Evolutionary conservation across 2,888 invertebrate genomes (phyloP), one percentile per base, ranked within the genome.

Genomic region (Drosophila monieri): DNA sequence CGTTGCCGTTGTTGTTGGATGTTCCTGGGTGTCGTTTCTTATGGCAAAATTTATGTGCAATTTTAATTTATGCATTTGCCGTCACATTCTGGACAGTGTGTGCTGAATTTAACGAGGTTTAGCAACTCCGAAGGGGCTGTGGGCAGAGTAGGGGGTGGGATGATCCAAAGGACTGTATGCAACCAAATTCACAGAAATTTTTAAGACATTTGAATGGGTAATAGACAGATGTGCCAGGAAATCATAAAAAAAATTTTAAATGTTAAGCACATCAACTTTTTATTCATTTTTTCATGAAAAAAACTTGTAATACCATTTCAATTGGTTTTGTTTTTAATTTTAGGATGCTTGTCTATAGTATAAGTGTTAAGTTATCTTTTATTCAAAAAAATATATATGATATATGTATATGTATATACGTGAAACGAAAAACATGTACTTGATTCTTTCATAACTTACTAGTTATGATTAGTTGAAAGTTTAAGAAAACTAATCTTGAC

Each of bases 41-140:
- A 72, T 67, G 65, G 37, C 60, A 49, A 57, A 81, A 81, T 81
- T 81, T 76, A 81, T 81, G 74, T 69, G 69, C 67, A 71, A 47
- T 76, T 71, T 79, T 80, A 78, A 74, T 76, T 83, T 78, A 83
- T 83, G 84, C 74, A 73, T 71, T 65, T 73, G 61, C 54, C 56
- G 64, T 61, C 66, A 57, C 61, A 71, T 51, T 67, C 59, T 55
- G 72, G 54, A 55, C 57, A 57, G 59, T 59, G 67, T 67, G 67
- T 68, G 69, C 60, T 61, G 60, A 69, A 52, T 61, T 69, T 61
- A 69, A 69, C 69, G 61, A 69, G 69, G 70, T 61, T 52, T 14
- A 61, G 61, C 46, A 69, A 55, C 37, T 25, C 23, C 5, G 23
- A n/a, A n/a, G 14, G 23, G 25, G 23, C 30, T 14, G 14, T 37